Evolutionary conservation across 2,113 vertebrate genomes (phyloP), one percentile per base, ranked within the genome.

Genomic region (Sinocyclocheilus anophthalmus): DNA sequence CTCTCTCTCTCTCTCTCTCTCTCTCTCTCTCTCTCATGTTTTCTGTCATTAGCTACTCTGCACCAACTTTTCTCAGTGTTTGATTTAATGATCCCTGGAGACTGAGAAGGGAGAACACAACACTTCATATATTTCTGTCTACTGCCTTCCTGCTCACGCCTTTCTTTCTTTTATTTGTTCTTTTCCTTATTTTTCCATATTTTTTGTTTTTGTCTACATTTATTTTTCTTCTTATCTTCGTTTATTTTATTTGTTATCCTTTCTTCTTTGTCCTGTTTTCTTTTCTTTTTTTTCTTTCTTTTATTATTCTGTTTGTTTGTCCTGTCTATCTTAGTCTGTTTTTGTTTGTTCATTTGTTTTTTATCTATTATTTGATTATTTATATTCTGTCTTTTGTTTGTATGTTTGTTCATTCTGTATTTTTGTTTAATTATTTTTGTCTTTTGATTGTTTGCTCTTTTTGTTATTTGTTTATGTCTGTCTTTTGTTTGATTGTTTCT

Each of bases 61-160:
- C 50, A 89, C 91, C 92, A 88, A 90, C 84, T 0, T 14, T 94
- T 95, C 94, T 95, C 94, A 95, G 93, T 93, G 94, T 91, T 14
- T 75, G 86, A 89, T 88, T 86, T 78, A 88, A 80, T 33, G 83
- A 89, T 83, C 0, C 80, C 84, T 57, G 48, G 87, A 91, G 85
- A 93, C 88, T 92, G 77, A 13, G 87, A 81, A 73, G 87, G 92
- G 90, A 91, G 91, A 92, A 83, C 79, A 85, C 88, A 93, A 88
- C 90, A 93, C 93, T 90, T 93, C 91, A 90, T 93, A 91, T 92
- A 91, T 92, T 89, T 85, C 88, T 50, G 61, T 85, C 61, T 84
- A 16, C 73, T 76, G 69, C 75, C 61, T 39, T 85, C 83, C 45
- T 45, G 33, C 45, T 42, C 48, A 6, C 65, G 84, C 85, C 87